Evolutionary conservation across 2,113 vertebrate genomes (phyloP).

Genomic region (Apteryx owenii): DNA sequence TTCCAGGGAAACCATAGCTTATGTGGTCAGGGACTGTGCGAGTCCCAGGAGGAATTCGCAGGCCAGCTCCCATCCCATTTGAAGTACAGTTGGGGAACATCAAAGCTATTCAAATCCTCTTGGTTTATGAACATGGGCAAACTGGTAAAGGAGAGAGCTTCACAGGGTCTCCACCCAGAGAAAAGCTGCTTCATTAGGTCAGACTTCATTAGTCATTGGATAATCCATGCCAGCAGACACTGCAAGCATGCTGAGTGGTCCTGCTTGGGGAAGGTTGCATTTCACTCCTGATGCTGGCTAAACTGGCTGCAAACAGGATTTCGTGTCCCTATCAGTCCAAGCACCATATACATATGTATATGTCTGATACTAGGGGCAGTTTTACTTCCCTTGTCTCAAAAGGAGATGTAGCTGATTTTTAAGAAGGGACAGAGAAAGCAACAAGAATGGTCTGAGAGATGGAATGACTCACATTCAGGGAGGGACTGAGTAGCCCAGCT

Average conservation of each 20-base stretch:
- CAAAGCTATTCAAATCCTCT: background rate
- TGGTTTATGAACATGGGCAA: background rate
- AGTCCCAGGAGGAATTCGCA: background rate
- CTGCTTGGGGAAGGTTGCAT: background rate
- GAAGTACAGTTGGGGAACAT: background rate
- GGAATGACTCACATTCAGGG: background rate
- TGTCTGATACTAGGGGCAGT: background rate
- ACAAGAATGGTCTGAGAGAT: background rate
- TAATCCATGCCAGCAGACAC: background rate
- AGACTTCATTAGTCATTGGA: background rate
- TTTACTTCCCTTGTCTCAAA: background rate
- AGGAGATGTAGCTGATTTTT: background rate
- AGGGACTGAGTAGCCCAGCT: background rate
- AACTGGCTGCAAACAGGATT: background rate
- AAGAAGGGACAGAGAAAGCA: background rate
- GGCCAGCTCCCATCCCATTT: background rate
- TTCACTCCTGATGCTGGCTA: background rate
- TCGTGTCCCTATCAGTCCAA: background rate
- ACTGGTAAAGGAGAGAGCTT: background rate
- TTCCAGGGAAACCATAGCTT: background rate
- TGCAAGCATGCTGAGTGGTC: background rate
- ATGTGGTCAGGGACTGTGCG: background rate
- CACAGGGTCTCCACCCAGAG: background rate
- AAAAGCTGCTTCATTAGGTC: background rate
- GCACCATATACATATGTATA: background rate